These are phyloP conservation scores for Struthidea cinerea DNA, from an alignment of 2,113 vertebrate genomes.

Conservation along the genomic window DNA sequence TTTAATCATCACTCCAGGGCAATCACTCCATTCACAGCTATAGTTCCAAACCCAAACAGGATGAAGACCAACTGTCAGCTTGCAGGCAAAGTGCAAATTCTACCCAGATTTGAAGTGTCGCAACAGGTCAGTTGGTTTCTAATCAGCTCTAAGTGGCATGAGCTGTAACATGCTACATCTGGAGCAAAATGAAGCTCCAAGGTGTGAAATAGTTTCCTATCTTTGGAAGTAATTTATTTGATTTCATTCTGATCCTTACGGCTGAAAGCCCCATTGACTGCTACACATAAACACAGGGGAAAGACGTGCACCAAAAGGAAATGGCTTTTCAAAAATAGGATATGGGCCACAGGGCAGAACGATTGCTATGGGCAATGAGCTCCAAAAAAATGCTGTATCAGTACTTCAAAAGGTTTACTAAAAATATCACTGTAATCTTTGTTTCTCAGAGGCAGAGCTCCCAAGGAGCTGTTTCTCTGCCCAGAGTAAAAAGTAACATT, in stretches of 20 bases:
- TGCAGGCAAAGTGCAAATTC: constrained; percentile 1
- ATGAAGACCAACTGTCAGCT: neutral
- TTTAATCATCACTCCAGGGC: neutral
- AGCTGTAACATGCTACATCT: neutral
- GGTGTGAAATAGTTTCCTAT: constrained; percentile 43
- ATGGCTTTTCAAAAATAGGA: constrained; percentile 21
- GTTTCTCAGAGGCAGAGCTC: neutral
- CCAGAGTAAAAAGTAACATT: neutral
- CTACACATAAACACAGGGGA: neutral
- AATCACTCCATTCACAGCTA: neutral
- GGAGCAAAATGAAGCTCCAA: constrained; percentile 3
- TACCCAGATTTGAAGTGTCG: neutral
- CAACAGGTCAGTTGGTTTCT: neutral
- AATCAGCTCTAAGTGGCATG: neutral
- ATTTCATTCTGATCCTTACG: constrained; percentile 7
- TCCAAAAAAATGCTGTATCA: neutral
- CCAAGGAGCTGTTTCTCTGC: neutral
- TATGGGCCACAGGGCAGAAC: neutral
- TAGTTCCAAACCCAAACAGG: neutral
- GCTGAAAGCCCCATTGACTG: constrained; percentile 11
- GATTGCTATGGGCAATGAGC: neutral
- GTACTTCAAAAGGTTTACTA: neutral
- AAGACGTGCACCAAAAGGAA: neutral
- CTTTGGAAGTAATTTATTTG: constrained; percentile 39
- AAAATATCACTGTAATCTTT: neutral